Base-by-base conservation (phyloP, 2,113 vertebrate genomes). In the Corythornis cristatus region DNA sequence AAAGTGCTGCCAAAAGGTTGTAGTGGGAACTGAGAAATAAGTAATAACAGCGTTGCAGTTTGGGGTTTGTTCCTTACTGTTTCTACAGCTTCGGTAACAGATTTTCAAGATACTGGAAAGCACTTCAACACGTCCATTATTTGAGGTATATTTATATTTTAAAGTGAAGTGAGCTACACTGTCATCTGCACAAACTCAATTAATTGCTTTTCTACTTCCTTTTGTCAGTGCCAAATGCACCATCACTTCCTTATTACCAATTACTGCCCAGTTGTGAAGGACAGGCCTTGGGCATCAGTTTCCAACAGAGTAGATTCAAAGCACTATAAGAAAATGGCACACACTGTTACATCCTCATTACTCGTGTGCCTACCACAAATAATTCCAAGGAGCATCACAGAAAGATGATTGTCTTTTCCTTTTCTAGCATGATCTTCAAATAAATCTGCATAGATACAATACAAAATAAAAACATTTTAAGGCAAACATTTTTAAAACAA, bases 181-280 rank as follows among this genome's bases (percentile, higher is more conserved):
- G 42, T 65, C 60, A 87, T 83, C 65, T 91, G 62, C 53, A 81
- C 56, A 91, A 88, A 61, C 71, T 61, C 53, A 79, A 93, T 82
- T 95, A 90, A 86, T 70, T 94, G 31, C 21, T 88, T 29, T 46
- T 65, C 71, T 45, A 12, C 28, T 91, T 86, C 75, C 92, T 95
- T 95, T 33, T 77, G n/a, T 48, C 66, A 86, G 37, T 62, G 79
- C 71, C 75, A 90, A 68, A 90, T 53, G 57, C n/a, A 72, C 43
- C 61, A 81, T 73, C 53, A 43, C 78, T 89, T 88, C 54, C 70
- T 73, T 57, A 75, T 67, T 42, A 70, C 54, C 72, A 73, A 88
- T 25, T 1, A 21, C 45, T 17, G 58, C 57, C 13, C 28, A 15
- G 37, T 15, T 35, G 48, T 6, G 23, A 80, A 72, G 86, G 71